phyloP scores from a whole-genome alignment of 2,797 vertebrate genomes.

The Pipistrellus pygmaeus region DNA sequence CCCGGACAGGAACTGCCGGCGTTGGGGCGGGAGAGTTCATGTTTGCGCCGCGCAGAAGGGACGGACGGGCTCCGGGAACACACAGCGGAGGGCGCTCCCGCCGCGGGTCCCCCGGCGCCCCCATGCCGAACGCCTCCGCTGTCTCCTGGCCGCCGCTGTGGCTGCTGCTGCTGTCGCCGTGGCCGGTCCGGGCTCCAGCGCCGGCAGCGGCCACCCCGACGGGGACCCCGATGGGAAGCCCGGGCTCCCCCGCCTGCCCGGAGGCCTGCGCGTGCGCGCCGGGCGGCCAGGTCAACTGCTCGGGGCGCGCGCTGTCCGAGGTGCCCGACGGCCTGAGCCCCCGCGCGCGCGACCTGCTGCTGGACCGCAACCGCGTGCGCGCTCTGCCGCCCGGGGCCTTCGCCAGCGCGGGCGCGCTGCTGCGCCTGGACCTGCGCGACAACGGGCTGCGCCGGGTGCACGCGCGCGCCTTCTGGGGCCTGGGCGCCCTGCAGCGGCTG shows the following conservation, averaged over 20 bases:
- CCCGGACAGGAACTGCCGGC: constrained; percentile 57
- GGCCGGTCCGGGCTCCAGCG: background rate
- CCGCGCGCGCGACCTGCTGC: constrained; percentile 79
- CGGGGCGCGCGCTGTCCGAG: constrained; percentile 67
- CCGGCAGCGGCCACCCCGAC: background rate
- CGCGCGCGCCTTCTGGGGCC: constrained; percentile 84
- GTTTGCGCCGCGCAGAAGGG: background rate
- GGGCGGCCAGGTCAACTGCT: constrained; percentile 80
- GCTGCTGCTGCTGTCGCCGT: background rate
- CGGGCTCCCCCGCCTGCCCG: constrained; percentile 66
- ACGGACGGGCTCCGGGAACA: background rate
- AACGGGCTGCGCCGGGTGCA: constrained; percentile 85
- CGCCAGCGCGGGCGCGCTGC: constrained; percentile 58
- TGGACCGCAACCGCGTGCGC: constrained; percentile 85
- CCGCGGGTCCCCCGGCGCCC: background rate
- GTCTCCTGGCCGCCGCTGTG: background rate
- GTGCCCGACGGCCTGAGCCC: constrained; percentile 80
- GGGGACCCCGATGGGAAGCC: background rate
- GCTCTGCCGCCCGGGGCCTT: constrained; percentile 81
- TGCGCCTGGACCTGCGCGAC: constrained; percentile 83
- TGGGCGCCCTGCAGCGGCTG: constrained; percentile 82
- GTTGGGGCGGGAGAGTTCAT: background rate
- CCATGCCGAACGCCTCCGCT: background rate
- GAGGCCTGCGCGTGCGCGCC: constrained; percentile 82
- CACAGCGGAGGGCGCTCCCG: background rate